A percentile compares a stretch with the other conserved stretches of the same genome.
These are phyloP conservation scores for Limnephilus lunatus DNA, from an alignment of 2,888 invertebrate species.

Conservation along the genomic window DNA sequence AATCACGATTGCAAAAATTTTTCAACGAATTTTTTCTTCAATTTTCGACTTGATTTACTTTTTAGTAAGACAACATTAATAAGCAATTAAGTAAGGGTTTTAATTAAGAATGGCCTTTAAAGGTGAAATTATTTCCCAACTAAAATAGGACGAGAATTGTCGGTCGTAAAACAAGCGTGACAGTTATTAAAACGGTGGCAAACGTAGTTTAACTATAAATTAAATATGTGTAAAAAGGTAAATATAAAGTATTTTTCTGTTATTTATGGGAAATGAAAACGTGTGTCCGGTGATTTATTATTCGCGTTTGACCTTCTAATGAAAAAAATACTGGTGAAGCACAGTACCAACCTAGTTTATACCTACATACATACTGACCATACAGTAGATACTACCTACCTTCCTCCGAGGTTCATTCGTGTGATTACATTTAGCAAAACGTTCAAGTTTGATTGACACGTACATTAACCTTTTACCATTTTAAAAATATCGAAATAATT, in stretches of 20 bases:
- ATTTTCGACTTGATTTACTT: not conserved
- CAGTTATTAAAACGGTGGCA: not conserved
- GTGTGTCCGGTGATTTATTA: slow-evolving; percentile 34
- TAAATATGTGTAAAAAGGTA: slow-evolving; percentile 21
- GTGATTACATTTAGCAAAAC: no score
- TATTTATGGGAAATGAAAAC: slow-evolving; percentile 26
- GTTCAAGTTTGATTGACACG: no score
- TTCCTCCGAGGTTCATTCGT: no score
- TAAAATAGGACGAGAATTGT: not conserved
- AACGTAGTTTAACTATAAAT: slow-evolving; percentile 20
- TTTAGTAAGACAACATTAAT: not conserved
- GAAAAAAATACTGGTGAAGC: not conserved
- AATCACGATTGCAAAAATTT: no score
- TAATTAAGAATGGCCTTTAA: not conserved
- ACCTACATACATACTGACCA: not conserved
- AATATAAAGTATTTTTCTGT: not conserved
- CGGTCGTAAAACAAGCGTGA: not conserved
- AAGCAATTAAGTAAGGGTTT: not conserved
- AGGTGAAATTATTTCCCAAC: not conserved
- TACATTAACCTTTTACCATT: no score
- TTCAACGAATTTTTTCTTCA: not conserved
- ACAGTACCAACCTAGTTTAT: not conserved
- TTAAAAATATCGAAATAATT: no score
- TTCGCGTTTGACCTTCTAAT: slow-evolving; percentile 12
- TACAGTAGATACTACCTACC: not conserved